phyloP scores from a whole-genome alignment of 2,888 invertebrate genomes.

The Caenorhabditis auriculariae region DNA sequence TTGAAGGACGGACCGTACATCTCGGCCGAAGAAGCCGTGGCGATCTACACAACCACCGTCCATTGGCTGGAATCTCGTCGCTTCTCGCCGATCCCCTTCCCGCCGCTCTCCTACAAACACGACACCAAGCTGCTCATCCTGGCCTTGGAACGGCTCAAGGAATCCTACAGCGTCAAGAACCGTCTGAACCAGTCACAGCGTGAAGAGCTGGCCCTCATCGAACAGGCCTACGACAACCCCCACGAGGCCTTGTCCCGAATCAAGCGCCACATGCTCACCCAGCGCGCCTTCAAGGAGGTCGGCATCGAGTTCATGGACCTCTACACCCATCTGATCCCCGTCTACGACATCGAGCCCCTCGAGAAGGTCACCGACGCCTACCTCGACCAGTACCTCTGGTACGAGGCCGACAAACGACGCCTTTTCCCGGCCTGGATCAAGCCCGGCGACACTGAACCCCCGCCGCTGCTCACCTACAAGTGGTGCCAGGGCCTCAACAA shows the following conservation, averaged over 20 bases:
- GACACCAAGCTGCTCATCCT: constrained; percentile 96
- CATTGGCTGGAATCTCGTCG: constrained; percentile 98
- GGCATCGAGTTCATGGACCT: constrained; percentile 99
- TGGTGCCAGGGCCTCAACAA: constrained; percentile 80
- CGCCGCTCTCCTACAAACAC: constrained; percentile 97
- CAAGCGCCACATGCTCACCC: constrained; percentile 96
- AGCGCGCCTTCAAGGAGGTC: constrained; percentile 74
- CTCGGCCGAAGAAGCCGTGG: constrained; percentile 98
- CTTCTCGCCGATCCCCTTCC: constrained; percentile 98
- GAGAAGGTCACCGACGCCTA: constrained; percentile 99
- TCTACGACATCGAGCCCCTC: constrained; percentile 97
- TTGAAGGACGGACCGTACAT: constrained; percentile 99
- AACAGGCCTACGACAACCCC: constrained; percentile 99
- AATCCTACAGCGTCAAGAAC: constrained; percentile 63
- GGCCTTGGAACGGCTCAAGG: constrained; percentile 79
- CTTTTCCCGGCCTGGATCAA: constrained; percentile 98
- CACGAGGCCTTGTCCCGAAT: constrained; percentile 98
- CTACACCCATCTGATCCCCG: constrained; percentile 96
- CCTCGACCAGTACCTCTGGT: constrained; percentile 97
- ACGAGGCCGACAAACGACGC: constrained; percentile 92
- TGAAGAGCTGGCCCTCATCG: constrained; percentile 95
- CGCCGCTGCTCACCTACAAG: constrained; percentile 79
- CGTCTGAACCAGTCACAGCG: constrained; percentile 95
- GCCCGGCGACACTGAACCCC: constrained; percentile 97
- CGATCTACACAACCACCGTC: constrained; percentile 98